Evolutionary conservation across 2,888 invertebrate species (phyloP), one percentile per base, ranked within the genome.

Genomic region (Brachyptera putata): DNA sequence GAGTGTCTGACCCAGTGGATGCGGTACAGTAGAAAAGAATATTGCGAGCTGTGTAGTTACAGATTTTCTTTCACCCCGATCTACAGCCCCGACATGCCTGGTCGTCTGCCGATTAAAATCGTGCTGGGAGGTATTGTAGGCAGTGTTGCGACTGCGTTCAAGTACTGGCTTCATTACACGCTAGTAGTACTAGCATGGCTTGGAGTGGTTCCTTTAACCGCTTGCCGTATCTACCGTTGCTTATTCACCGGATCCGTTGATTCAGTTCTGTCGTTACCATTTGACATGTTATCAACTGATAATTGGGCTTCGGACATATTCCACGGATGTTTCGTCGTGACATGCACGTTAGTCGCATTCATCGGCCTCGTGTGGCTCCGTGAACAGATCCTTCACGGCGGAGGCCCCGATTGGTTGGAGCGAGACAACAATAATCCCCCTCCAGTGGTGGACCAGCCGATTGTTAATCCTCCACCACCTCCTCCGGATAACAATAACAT

Each of bases 11-110:
- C 96, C 70, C 97, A 99, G 78, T 99, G 99, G 99, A 91, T 99
- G 85, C 87, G 96, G 66, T 98, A 99, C 75, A 97, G 96, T 64
- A 86, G 95, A 68, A 98, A 98, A 78, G 98, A 99, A 75, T 96
- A 94, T 73, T 99, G 99, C 79, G 99, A 99, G 76, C 77, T 99
- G 66, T 99, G 98, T 75, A 94, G 96, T 64, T 93, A 99, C 77
- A 86, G 94, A 63, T 99, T 98, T 76, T 94, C 95, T 2, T 99
- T 99, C 72, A 95, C 95, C 71, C 99, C 99, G 25, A 98, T 99
- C 69, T 99, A 99, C 77, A 95, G 97, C n/a, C 95, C 97, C 25
- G 98, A 99, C 74, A 99, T 99, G 99, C 99, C 99, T n/a, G 85
- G 96, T 63, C 83, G 97, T 63, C 78, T 99, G 69, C 99, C 99